Evolutionary conservation across 2,113 vertebrate genomes (phyloP).

Genomic region (Oncorhynchus keta): DNA sequence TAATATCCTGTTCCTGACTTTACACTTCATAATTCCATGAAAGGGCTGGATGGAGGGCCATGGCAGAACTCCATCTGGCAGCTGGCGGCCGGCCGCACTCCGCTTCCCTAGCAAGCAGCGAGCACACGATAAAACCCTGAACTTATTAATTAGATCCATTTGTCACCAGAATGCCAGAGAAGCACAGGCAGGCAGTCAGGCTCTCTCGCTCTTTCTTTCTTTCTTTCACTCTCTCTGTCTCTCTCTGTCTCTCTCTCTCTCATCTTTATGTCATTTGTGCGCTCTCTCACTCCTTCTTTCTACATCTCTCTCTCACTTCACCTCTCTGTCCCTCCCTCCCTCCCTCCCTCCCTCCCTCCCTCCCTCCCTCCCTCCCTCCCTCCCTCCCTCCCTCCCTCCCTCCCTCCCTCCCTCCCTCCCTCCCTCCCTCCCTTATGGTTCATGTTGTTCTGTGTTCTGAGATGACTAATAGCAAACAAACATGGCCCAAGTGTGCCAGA

Average conservation of each 20-base stretch:
- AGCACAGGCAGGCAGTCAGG: background rate
- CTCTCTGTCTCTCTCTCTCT: too few relatives aligned
- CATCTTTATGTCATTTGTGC: too few relatives aligned
- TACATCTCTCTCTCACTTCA: too few relatives aligned
- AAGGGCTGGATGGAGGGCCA: constrained; percentile 38
- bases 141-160: constrained; percentile 71
- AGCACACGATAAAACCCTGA: constrained; percentile 52
- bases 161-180: constrained; percentile 56
- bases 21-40: constrained; percentile 47
- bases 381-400: constrained; percentile 23
- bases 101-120: constrained; percentile 36
- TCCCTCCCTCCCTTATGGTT: constrained; percentile 33
- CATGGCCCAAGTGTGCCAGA: constrained; percentile 48
- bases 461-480: constrained; percentile 66
- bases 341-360: constrained; percentile 24
- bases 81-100: constrained; percentile 18
- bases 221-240: too few relatives aligned
- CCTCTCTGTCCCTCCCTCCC: constrained; percentile 27
- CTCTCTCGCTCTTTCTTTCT: too few relatives aligned
- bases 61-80: constrained; percentile 51
- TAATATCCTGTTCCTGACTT: constrained; percentile 55
- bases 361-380: constrained; percentile 23
- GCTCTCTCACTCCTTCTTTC: too few relatives aligned
- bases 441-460: constrained; percentile 50
- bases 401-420: constrained; percentile 19